These are phyloP conservation scores for Cataglyphis cursor DNA, from an alignment of 2,888 invertebrate species.

Conservation along the genomic window DNA sequence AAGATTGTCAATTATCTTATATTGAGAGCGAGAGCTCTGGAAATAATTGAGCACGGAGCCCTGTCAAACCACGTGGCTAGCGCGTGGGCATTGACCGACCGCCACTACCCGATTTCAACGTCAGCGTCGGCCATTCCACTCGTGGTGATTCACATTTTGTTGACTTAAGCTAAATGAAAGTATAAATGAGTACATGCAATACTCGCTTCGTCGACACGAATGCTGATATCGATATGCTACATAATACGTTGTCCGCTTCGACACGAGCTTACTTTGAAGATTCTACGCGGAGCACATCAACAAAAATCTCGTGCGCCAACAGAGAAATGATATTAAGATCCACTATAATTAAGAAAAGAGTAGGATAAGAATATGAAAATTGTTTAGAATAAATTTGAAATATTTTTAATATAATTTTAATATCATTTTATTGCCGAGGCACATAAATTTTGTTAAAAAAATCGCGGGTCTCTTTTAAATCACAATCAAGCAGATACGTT, in stretches of 20 bases:
- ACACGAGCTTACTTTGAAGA: background rate
- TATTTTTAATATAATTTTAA: background rate
- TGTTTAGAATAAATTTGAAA: background rate
- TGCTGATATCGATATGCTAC: too few species aligned
- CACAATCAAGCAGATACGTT: constrained; percentile 1
- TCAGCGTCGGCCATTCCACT: constrained; percentile 68
- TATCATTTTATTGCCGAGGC: background rate
- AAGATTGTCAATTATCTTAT: constrained; percentile 21
- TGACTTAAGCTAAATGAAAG: constrained; percentile 61
- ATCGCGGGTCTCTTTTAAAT: background rate
- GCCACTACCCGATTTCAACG: constrained; percentile 61
- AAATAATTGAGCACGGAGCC: constrained; percentile 59
- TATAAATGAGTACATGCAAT: constrained; percentile 29
- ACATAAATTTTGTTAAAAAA: background rate
- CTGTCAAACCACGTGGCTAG: constrained; percentile 73
- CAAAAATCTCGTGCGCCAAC: background rate
- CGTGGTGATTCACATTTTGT: constrained; percentile 68
- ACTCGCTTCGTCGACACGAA: background rate
- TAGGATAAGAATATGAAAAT: background rate
- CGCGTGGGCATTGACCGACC: constrained; percentile 75
- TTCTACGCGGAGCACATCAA: too few species aligned
- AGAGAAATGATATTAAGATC: background rate
- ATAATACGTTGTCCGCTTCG: background rate
- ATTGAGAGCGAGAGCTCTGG: constrained; percentile 4
- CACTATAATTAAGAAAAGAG: background rate